Evolutionary conservation across 2,888 invertebrate genomes (phyloP), one percentile per base, ranked within the genome.

Genomic region (Poecilus cupreus): DNA sequence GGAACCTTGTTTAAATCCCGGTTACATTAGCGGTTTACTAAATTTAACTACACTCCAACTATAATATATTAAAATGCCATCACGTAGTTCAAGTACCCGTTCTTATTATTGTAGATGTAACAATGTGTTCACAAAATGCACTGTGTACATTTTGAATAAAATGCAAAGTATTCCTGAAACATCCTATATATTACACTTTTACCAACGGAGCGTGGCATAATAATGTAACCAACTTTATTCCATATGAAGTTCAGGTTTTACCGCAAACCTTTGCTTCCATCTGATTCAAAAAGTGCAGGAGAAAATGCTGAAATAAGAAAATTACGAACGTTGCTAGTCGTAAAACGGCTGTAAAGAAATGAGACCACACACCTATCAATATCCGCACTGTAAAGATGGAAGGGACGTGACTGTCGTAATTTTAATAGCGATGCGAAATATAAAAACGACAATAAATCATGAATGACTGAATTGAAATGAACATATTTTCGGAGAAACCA

Each of bases 391-490:
- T 26, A 60, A 60, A 13, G 10, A 46, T 72, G 46, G 72, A 10
- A 43, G 13, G 46, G 72, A 72, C 46, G 46, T 72, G 72, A 72
- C 43, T 46, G 72, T 6, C 43, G 72, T 72, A 72, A 72, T 46
- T 72, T 72, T 72, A 72, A 72, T 72, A 64, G 72, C 22, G 72
- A 60, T 5, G 26, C 1, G 60, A 60, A 72, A 46, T 72, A 24
- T 24, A 46, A 72, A 72, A 72, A 72, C 72, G 46, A 37, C 64
- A 32, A 72, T 72, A 72, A 72, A n/a, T 72, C 46, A 72, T 46
- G 72, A 68, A 37, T 68, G 64, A 32, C 39, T 37, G 32, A 68
- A 68, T 68, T 68, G 64, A 46, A 46, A 72, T 72, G 24, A 72
- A 72, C 72, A 37, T 37, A 72, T 72, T 72, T 72, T 22, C 13